Conservation (phyloP, 2,888 invertebrate genomes). For the Hypercompe scribonia region DNA sequence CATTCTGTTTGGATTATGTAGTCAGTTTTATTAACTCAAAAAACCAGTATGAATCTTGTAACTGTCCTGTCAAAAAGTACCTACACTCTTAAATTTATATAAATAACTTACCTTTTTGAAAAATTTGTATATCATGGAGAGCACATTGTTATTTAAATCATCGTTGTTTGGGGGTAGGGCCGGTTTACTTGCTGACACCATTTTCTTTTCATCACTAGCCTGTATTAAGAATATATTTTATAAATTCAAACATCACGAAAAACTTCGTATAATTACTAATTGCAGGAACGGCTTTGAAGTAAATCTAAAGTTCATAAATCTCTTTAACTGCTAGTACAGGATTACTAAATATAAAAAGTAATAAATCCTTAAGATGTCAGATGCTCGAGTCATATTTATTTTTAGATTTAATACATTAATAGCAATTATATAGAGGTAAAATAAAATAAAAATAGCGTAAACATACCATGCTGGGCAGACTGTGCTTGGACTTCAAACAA, state of each 20-base stretch:
- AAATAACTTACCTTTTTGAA: slow-evolving; percentile 86
- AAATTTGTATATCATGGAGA: slow-evolving; percentile 87
- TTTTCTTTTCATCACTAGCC: slow-evolving; percentile 71
- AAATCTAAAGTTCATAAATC: background rate
- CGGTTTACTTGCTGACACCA: slow-evolving; percentile 78
- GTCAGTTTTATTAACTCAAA: slow-evolving; percentile 19
- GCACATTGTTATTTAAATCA: slow-evolving; percentile 82
- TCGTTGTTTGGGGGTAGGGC: slow-evolving; percentile 77
- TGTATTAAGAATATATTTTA: slow-evolving; percentile 33
- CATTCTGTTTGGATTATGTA: slow-evolving; percentile 53
- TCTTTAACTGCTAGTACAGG: background rate
- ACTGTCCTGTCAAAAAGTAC: background rate
- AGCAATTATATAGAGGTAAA: slow-evolving; percentile 23
- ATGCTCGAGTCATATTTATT: slow-evolving; percentile 69
- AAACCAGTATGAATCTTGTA: slow-evolving; percentile 18
- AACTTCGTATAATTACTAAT: background rate
- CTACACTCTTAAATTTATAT: background rate
- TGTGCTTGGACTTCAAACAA: slow-evolving; percentile 54
- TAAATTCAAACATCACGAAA: background rate
- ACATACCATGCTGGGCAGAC: slow-evolving; percentile 69
- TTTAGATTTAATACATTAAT: slow-evolving; percentile 57
- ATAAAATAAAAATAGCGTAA: slow-evolving; percentile 36
- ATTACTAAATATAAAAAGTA: slow-evolving; percentile 2
- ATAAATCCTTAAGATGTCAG: background rate
- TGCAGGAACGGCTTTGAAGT: background rate